Conservation (phyloP, 37 sponge, comb jelly and placozoan species). For the Halichondria panicea region DNA sequence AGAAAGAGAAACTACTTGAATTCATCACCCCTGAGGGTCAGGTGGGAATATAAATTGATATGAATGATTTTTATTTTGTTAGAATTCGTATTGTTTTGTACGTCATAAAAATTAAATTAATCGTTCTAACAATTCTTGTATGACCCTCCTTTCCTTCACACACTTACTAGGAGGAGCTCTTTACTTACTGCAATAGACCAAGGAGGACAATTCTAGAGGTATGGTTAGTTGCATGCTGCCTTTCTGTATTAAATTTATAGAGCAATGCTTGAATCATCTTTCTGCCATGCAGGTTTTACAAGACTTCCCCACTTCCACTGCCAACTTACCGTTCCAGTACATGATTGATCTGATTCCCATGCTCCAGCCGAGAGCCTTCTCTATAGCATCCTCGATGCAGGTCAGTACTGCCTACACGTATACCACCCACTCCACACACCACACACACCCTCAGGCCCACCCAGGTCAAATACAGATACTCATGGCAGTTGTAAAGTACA, state of each 20-base stretch:
- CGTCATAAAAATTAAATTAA: no score
- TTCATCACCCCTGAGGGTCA: slow-evolving; percentile 86
- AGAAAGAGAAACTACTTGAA: slow-evolving; percentile 90
- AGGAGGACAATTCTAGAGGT: slow-evolving; percentile 89
- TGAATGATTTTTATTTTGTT: not conserved
- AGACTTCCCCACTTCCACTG: slow-evolving; percentile 83
- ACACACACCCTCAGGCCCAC: slow-evolving; percentile 43
- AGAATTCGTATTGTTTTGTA: not conserved
- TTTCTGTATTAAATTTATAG: not conserved
- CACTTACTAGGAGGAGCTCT: slow-evolving; percentile 84
- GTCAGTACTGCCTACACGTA: slow-evolving; percentile 9
- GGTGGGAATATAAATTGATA: slow-evolving; percentile 17
- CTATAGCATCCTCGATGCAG: slow-evolving; percentile 88
- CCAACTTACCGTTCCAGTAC: slow-evolving; percentile 75
- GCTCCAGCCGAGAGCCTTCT: slow-evolving; percentile 95
- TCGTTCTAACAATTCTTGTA: no score
- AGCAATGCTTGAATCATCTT: not conserved
- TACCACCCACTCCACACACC: slow-evolving; percentile 1
- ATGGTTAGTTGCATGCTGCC: not conserved
- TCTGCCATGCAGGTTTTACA: slow-evolving; percentile 70
- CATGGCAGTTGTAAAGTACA: slow-evolving; percentile 87
- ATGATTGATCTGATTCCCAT: slow-evolving; percentile 89
- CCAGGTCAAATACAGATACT: slow-evolving; percentile 73
- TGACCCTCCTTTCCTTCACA: no score
- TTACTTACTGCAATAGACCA: slow-evolving; percentile 86